These are phyloP conservation scores for Alectura lathami DNA, from an alignment of 2,113 vertebrate species.

Conservation along the genomic window DNA sequence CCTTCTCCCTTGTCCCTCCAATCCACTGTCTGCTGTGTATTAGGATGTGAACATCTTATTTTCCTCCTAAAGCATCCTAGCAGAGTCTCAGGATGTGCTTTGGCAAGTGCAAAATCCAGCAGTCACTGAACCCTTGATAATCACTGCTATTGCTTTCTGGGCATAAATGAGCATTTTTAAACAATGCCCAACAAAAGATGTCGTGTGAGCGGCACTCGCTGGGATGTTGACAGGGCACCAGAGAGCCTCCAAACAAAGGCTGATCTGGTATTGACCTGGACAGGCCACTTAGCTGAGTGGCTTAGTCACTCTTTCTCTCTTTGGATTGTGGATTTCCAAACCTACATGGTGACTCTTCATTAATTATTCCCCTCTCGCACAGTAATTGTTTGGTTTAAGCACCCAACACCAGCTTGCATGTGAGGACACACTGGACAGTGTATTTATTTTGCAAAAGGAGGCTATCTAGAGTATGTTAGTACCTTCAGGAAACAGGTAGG, in stretches of 20 bases:
- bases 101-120: slow-evolving; percentile 61
- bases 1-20: neutral
- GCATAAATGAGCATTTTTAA: slow-evolving; percentile 74
- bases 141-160: slow-evolving; percentile 60
- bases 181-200: slow-evolving; percentile 50
- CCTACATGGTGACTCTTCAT: slow-evolving; percentile 18
- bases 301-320: slow-evolving; percentile 33
- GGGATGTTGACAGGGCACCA: slow-evolving; percentile 61
- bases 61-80: slow-evolving; percentile 34
- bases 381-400: slow-evolving; percentile 61
- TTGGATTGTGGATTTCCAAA: slow-evolving; percentile 63
- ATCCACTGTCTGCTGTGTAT: neutral
- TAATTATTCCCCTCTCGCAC: slow-evolving; percentile 59
- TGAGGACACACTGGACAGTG: neutral
- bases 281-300: slow-evolving; percentile 64
- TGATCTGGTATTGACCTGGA: slow-evolving; percentile 62
- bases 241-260: slow-evolving; percentile 63
- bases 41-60: slow-evolving; percentile 21
- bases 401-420: slow-evolving; percentile 13
- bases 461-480: neutral
- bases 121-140: slow-evolving; percentile 54
- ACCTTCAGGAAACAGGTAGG: neutral
- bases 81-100: slow-evolving; percentile 3
- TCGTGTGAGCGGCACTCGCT: slow-evolving; percentile 63
- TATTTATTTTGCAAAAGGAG: neutral